Base-by-base conservation (phyloP, 2,888 invertebrate species). In the Tineola bisselliella region DNA sequence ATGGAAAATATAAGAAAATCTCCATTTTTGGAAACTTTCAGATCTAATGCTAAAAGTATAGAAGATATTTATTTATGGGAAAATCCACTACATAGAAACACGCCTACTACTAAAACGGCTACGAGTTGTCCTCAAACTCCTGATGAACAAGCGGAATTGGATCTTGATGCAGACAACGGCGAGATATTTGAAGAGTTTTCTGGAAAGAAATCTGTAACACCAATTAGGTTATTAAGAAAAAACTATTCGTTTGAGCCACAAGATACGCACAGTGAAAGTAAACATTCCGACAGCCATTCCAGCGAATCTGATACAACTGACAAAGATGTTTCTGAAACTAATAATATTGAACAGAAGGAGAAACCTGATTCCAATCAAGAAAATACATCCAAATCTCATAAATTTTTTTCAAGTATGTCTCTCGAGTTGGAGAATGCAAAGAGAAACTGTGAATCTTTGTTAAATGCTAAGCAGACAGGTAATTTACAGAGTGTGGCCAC, bases 21-120 rank as follows among this genome's bases (percentile, higher is more conserved):
- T 0, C 81, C 81, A 4, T 61, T 81, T 54, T 69, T 77, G 30
- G 84, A 88, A 63, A 76, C 77, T n/a, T 68, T 76, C 8, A 81
- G 78, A 65, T 77, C 75, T 2, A 83, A 77, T 64, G 86, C 84
- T 0, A 77, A 88, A 66, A 89, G 89, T 64, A 90, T 88, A 10
- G 90, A 91, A 63, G 92, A 93, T 67, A 91, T 94, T 59, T 94
- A 92, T 70, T 75, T 94, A 19, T 94, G 94, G 94, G 93, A 93
- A 73, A 94, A 94, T 81, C 93, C 94, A 0, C 75, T 93, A 43
- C 92, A 92, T 68, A 83, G 89, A 66, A 88, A 87, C 63, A 89
- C 81, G 1, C 76, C 81, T 31, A 77, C 77, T 68, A 72, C 89
- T 70, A 63, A 70, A 70, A 72, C 79, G 52, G 72, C 84, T 65